Evolutionary conservation across 2,113 vertebrate species (phyloP).

Genomic region (Lepus europaeus): DNA sequence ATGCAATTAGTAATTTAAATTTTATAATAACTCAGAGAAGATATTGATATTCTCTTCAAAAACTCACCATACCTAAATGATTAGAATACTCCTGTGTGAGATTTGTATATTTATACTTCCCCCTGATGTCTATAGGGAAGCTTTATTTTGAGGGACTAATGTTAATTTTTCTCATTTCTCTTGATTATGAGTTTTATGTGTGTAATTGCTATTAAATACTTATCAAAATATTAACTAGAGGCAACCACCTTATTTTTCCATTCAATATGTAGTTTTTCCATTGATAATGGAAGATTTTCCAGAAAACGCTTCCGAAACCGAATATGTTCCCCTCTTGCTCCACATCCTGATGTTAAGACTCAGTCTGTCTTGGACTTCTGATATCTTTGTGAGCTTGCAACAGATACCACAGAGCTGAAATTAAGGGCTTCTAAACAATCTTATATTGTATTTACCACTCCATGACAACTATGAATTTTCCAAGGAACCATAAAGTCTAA

Average conservation of each 20-base stretch:
- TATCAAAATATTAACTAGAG: background rate
- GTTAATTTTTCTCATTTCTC: background rate
- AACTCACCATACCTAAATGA: background rate
- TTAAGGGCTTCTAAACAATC: background rate
- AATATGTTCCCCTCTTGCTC: fast-evolving
- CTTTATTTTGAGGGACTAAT: background rate
- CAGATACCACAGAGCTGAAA: background rate
- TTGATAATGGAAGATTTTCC: background rate
- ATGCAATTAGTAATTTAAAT: background rate
- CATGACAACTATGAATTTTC: background rate
- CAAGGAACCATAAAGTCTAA: background rate
- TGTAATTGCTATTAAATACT: background rate
- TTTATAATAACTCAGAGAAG: background rate
- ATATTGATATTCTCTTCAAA: conserved; percentile 35
- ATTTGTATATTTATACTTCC: background rate
- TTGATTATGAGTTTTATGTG: background rate
- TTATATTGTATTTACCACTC: background rate
- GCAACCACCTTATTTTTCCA: background rate
- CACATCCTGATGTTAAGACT: background rate
- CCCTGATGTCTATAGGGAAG: background rate
- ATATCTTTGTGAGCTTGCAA: background rate
- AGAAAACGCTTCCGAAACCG: background rate
- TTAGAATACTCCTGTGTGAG: background rate
- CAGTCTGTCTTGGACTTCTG: background rate
- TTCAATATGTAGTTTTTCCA: background rate